Percentiles rank a stretch among this genome's conserved stretches.
These are phyloP conservation scores for Neogale vison DNA, from an alignment of 2,113 vertebrate species.

Conservation along the genomic window DNA sequence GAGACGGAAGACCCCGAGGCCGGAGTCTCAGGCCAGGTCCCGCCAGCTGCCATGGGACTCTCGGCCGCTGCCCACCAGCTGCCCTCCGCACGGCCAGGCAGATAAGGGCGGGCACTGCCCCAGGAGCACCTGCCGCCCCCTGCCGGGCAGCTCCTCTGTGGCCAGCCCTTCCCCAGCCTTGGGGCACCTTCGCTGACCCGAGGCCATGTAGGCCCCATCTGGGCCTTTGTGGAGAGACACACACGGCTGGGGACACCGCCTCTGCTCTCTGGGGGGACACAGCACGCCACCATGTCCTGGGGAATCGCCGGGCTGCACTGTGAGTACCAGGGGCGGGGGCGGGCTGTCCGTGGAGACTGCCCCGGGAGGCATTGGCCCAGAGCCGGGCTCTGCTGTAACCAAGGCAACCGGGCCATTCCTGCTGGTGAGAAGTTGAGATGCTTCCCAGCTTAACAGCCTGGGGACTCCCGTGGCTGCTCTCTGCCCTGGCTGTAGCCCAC, in stretches of 20 bases:
- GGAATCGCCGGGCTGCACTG: conserved; percentile 68
- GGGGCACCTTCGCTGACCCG: conserved; percentile 15
- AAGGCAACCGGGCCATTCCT: conserved; percentile 42
- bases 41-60: conserved; percentile 43
- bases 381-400: conserved; percentile 18
- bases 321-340: conserved; percentile 60
- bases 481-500: not conserved
- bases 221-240: conserved; percentile 41
- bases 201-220: conserved; percentile 70
- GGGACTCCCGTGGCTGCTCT: not conserved
- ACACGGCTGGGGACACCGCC: not conserved
- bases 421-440: conserved; percentile 55
- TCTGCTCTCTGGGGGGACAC: conserved; percentile 49
- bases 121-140: not conserved
- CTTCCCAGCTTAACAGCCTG: not conserved
- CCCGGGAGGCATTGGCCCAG: not conserved
- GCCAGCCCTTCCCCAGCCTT: not conserved
- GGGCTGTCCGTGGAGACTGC: not conserved
- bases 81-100: not conserved
- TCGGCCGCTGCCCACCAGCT: not conserved
- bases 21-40: not conserved
- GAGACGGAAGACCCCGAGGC: not conserved
- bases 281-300: conserved; percentile 62
- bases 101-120: conserved; percentile 12
- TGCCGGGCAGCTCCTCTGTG: not conserved